These are phyloP conservation scores for Drosophila sechellia DNA, from an alignment of 1,140 invertebrate genomes.

Conservation along the genomic window DNA sequence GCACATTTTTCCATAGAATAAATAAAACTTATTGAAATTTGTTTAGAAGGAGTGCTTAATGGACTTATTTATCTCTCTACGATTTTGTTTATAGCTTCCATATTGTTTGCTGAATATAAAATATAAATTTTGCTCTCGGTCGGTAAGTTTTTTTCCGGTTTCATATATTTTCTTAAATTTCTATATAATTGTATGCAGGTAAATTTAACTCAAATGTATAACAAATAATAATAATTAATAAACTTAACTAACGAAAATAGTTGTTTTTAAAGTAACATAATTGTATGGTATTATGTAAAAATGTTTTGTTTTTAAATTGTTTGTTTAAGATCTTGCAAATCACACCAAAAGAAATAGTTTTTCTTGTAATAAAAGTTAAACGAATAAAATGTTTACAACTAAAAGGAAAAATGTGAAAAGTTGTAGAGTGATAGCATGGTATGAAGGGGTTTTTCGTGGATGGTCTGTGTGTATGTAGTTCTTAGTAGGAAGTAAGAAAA, in stretches of 20 bases:
- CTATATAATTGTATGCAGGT: slow-evolving; percentile 69
- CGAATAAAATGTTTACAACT: slow-evolving; percentile 45
- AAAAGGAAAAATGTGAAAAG: slow-evolving; percentile 44
- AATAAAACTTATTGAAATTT: slow-evolving; percentile 72
- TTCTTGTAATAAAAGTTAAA: slow-evolving; percentile 45
- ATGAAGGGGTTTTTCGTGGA: neutral
- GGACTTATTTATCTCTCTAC: slow-evolving; percentile 58
- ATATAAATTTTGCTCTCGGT: slow-evolving; percentile 38
- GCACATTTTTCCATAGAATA: slow-evolving; percentile 70
- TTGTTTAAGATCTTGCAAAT: slow-evolving; percentile 78
- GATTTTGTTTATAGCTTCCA: slow-evolving; percentile 35
- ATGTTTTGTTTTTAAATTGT: slow-evolving; percentile 40
- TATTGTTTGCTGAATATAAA: slow-evolving; percentile 36
- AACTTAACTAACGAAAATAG: slow-evolving; percentile 67
- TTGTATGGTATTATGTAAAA: slow-evolving; percentile 37
- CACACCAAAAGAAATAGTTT: slow-evolving; percentile 73
- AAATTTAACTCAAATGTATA: slow-evolving; percentile 74
- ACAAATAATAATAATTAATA: slow-evolving; percentile 64
- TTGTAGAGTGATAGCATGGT: neutral
- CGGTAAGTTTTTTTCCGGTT: slow-evolving; percentile 30
- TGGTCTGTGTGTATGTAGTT: neutral
- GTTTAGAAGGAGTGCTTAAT: slow-evolving; percentile 62
- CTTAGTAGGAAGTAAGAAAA: slow-evolving; percentile 38
- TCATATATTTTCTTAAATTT: slow-evolving; percentile 56
- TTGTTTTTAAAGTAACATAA: slow-evolving; percentile 45